Conservation (phyloP, 2,113 vertebrate species). For the Sinocyclocheilus rhinocerous region DNA sequence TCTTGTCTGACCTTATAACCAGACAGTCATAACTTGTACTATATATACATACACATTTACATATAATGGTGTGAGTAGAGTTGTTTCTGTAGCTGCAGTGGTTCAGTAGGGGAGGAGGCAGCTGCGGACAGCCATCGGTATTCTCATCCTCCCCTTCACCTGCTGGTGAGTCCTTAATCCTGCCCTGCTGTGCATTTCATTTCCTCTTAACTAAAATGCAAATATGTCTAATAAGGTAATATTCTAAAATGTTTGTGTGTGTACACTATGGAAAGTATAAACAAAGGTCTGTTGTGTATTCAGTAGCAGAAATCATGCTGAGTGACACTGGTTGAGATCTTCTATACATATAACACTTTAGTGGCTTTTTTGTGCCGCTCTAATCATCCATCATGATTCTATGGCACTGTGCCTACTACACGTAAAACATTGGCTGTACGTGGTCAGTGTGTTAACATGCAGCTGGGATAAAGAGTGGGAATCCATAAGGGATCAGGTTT, state of each 20-base stretch:
- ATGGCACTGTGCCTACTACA: slow-evolving; percentile 56
- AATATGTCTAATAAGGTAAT: slow-evolving; percentile 74
- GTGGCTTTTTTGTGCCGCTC: not conserved
- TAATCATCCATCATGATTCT: slow-evolving; percentile 69
- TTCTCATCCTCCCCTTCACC: slow-evolving; percentile 59
- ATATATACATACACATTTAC: too few relatives aligned
- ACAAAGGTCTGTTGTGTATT: slow-evolving; percentile 8
- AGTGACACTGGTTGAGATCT: not conserved
- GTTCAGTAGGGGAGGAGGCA: slow-evolving; percentile 30
- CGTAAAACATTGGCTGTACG: slow-evolving; percentile 59
- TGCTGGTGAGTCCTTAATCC: slow-evolving; percentile 67
- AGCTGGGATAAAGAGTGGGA: not conserved
- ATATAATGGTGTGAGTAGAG: not conserved
- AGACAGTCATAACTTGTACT: not conserved
- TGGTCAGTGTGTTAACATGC: slow-evolving; percentile 38
- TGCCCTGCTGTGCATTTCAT: slow-evolving; percentile 66
- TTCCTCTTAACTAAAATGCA: slow-evolving; percentile 73
- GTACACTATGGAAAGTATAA: slow-evolving; percentile 9
- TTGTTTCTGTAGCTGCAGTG: slow-evolving; percentile 15
- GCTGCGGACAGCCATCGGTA: slow-evolving; percentile 40
- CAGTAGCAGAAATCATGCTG: not conserved
- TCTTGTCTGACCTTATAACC: not conserved
- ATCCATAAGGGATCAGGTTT: slow-evolving; percentile 35
- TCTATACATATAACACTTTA: slow-evolving; percentile 24
- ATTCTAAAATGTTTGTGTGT: slow-evolving; percentile 40